These are phyloP conservation scores for Rhagoletis pomonella DNA, from an alignment of 1,140 invertebrate genomes.

Conservation along the genomic window DNA sequence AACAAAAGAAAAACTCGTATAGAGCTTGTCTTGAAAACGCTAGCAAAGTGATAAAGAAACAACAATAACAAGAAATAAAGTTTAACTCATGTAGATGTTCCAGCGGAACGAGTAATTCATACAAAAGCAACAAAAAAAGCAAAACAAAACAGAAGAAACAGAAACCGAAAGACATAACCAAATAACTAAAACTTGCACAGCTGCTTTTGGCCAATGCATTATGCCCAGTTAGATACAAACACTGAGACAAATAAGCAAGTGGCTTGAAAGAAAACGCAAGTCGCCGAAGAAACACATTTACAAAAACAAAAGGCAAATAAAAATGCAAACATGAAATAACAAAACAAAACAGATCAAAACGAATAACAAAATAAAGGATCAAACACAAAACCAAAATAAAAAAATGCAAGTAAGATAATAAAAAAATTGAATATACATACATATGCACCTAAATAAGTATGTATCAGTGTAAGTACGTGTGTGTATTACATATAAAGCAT, in stretches of 20 bases:
- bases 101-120: neutral
- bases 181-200: slow-evolving; percentile 44
- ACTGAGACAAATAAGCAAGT: neutral
- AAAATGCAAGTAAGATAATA: neutral
- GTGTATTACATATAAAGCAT: too few relatives aligned
- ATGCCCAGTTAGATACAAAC: neutral
- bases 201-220: slow-evolving; percentile 41
- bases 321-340: slow-evolving; percentile 41
- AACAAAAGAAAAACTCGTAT: neutral
- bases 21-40: slow-evolving; percentile 10
- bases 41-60: slow-evolving; percentile 12
- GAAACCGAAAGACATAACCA: slow-evolving; percentile 8
- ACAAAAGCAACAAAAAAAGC: neutral
- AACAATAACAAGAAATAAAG: neutral
- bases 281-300: neutral
- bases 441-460: neutral
- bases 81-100: too few relatives aligned
- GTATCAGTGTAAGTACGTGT: neutral
- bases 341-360: slow-evolving; percentile 25
- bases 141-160: slow-evolving; percentile 9
- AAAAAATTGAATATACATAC: neutral
- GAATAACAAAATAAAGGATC: neutral
- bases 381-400: neutral
- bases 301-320: neutral
- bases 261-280: slow-evolving; percentile 19